phyloP scores from a whole-genome alignment of 2,797 vertebrate genomes.

The Muraenolepis orangiensis region DNA sequence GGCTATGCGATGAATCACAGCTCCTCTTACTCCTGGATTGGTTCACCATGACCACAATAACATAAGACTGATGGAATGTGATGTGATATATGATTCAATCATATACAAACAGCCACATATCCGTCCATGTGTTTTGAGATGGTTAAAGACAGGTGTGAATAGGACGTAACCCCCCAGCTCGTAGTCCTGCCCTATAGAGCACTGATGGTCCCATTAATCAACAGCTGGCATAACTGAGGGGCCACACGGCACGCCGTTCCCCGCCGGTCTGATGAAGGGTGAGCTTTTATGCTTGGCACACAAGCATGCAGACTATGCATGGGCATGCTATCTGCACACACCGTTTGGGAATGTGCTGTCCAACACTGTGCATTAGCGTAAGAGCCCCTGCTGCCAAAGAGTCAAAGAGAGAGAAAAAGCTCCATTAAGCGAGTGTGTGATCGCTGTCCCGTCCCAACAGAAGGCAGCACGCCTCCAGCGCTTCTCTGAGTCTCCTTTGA shows the following conservation, averaged over 20 bases:
- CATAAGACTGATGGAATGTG: neutral
- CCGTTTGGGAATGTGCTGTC: conserved; percentile 4
- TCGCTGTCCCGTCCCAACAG: conserved; percentile 33
- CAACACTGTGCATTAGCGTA: conserved; percentile 5
- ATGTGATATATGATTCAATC: neutral
- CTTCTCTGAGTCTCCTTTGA: conserved; percentile 29
- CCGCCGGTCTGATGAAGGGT: conserved; percentile 28
- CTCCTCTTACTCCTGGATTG: neutral
- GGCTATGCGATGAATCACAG: neutral
- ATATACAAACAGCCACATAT: neutral
- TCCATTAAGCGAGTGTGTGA: conserved; percentile 50
- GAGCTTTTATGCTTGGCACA: conserved; percentile 21
- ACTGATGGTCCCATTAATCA: conserved; percentile 22
- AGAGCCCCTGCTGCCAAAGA: conserved; percentile 23
- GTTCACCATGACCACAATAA: neutral
- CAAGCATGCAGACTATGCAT: conserved; percentile 44
- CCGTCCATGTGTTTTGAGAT: neutral
- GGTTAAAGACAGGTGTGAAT: neutral
- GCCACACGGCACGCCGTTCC: conserved; percentile 24
- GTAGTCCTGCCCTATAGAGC: neutral
- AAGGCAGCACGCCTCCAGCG: conserved; percentile 38
- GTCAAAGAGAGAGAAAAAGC: conserved; percentile 3
- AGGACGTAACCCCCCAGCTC: neutral
- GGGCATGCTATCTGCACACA: conserved; percentile 32
- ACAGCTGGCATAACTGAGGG: conserved; percentile 43